phyloP scores from a whole-genome alignment of 2,797 vertebrate species.

The Arrhamphus sclerolepis region DNA sequence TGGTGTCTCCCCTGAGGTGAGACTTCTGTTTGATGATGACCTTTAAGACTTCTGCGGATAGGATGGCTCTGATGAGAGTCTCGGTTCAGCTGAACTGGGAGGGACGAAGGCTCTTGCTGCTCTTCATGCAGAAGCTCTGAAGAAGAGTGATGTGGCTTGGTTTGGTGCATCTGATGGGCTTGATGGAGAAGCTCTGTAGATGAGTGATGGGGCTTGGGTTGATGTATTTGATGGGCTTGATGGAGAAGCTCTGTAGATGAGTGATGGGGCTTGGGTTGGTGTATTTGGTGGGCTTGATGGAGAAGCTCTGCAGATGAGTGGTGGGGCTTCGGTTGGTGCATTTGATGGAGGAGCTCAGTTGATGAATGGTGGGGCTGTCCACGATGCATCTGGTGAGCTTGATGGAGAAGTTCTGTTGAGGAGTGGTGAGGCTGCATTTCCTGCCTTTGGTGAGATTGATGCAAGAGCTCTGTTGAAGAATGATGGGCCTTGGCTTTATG shows the following conservation, averaged over 20 bases:
- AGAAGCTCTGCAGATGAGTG: slow-evolving; percentile 70
- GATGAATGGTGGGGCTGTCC: slow-evolving; percentile 66
- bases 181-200: slow-evolving; percentile 73
- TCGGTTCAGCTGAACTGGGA: slow-evolving; percentile 60
- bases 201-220: slow-evolving; percentile 63
- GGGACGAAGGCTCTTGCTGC: slow-evolving; percentile 67
- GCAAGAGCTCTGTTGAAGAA: slow-evolving; percentile 65
- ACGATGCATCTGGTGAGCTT: slow-evolving; percentile 67
- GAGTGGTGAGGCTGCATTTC: slow-evolving; percentile 71
- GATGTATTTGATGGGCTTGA: slow-evolving; percentile 69
- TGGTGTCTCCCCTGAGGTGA: slow-evolving; percentile 64
- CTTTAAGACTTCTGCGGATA: slow-evolving; percentile 74
- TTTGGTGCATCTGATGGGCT: slow-evolving; percentile 67
- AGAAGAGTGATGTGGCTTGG: slow-evolving; percentile 73
- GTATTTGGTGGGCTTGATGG: slow-evolving; percentile 70
- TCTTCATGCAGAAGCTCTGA: slow-evolving; percentile 67
- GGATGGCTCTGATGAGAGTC: slow-evolving; percentile 78
- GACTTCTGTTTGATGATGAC: slow-evolving; percentile 68
- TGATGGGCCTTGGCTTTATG: slow-evolving; percentile 66
- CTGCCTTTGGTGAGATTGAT: slow-evolving; percentile 65
- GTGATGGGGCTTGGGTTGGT: slow-evolving; percentile 62
- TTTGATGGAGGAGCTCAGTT: slow-evolving; percentile 70
- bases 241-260: slow-evolving; percentile 71
- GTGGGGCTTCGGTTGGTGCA: slow-evolving; percentile 63
- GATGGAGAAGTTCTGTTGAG: slow-evolving; percentile 68